Conservation (phyloP, 2,797 vertebrate species). For the Antennarius maculatus region DNA sequence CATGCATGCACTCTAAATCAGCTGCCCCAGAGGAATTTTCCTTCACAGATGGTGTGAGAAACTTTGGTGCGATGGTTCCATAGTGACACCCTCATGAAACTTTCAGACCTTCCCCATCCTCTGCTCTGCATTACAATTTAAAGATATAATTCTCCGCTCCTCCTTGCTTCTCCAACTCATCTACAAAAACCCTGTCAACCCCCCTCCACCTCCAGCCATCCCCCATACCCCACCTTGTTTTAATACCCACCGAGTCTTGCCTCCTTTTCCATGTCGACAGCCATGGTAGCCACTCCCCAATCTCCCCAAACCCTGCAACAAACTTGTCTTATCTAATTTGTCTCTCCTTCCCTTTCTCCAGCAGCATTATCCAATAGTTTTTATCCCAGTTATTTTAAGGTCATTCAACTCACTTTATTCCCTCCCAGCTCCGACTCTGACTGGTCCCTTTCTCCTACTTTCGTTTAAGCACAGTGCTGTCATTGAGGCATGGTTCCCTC, state of each 20-base stretch:
- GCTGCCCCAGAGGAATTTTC: slow-evolving; percentile 61
- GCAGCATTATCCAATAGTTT: slow-evolving; percentile 27
- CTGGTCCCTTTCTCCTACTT: slow-evolving; percentile 18
- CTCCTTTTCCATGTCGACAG: slow-evolving; percentile 39
- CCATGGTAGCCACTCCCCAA: neutral
- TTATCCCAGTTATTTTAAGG: slow-evolving; percentile 46
- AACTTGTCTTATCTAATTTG: slow-evolving; percentile 38
- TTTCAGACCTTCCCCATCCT: slow-evolving; percentile 40
- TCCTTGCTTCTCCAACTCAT: slow-evolving; percentile 18
- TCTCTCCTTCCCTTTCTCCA: slow-evolving; percentile 17
- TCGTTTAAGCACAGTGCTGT: slow-evolving; percentile 58
- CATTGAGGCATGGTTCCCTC: slow-evolving; percentile 57
- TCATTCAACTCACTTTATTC: slow-evolving; percentile 44
- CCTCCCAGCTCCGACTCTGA: neutral
- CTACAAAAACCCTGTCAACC: slow-evolving; percentile 27
- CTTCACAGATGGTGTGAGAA: slow-evolving; percentile 69
- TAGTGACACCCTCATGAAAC: slow-evolving; percentile 71
- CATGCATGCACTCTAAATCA: slow-evolving; percentile 46
- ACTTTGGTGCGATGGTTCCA: slow-evolving; percentile 49
- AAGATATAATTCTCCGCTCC: slow-evolving; percentile 8
- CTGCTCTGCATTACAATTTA: slow-evolving; percentile 41
- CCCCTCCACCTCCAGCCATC: neutral
- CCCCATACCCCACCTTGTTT: neutral
- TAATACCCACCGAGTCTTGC: slow-evolving; percentile 17
- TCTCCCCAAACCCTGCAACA: neutral